Base-by-base conservation (phyloP, 2,888 invertebrate species). In the Thecophora atra region DNA sequence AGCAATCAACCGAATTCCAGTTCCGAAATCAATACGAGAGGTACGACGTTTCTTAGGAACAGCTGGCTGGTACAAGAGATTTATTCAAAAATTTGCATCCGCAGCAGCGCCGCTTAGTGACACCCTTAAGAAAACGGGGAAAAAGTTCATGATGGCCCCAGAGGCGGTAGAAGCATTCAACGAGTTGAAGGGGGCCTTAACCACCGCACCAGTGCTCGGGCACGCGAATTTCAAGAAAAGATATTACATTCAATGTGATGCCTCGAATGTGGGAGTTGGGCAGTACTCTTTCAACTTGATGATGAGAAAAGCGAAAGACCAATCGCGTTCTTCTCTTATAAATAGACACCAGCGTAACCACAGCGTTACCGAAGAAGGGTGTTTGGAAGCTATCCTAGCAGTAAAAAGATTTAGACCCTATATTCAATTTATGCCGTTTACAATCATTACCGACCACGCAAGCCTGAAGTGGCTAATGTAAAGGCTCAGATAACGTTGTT, bases 31-130 rank as follows among this genome's bases (percentile, higher is more conserved):
- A 3, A 28, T 30, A 0, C 69, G 63, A 73, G 51, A 73, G 51
- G 11, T 76, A 1, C 63, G 76, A 5, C 56, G 74, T 28, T 74
- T 77, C 21, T 42, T 75, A 30, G 76, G 77, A 44, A 70, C 73
- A 66, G 70, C 75, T 1, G 74, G 76, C 0, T 77, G 75, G 75
- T 76, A 76, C 37, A 69, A 72, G 1, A 28, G 72, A 3, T 76
- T 76, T 65, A 76, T 76, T 13, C 42, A 30, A 11, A 74, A 76
- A 52, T 76, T 73, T n/a, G 72, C 74, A 0, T 42, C 37, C 1
- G 24, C 73, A 8, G n/a, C 75, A 2, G 42, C n/a, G 1, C 70
- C 76, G 0, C 17, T 76, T 0, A 73, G 37, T 0, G 68, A 68
- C 13, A 24, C 26, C 19, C 24, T 75, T n/a, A n/a, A n/a, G 0